These are phyloP conservation scores for Halcyon badia DNA, from an alignment of 2,797 vertebrate genomes.

Conservation along the genomic window DNA sequence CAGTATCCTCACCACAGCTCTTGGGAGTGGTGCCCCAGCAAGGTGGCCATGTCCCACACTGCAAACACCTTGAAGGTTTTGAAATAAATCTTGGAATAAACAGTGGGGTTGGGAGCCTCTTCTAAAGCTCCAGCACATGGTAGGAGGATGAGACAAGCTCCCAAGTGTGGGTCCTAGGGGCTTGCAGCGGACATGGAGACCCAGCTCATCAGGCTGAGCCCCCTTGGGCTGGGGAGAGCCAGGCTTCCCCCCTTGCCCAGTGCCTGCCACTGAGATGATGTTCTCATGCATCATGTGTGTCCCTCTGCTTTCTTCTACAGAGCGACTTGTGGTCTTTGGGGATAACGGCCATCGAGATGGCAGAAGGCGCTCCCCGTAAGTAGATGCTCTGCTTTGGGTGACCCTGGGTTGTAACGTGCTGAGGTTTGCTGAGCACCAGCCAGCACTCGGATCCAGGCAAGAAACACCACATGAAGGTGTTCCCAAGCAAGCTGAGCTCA, in stretches of 20 bases:
- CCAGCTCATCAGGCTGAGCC: background rate
- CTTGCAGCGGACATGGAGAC: background rate
- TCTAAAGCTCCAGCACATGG: background rate
- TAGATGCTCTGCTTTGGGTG: slow-evolving; percentile 45
- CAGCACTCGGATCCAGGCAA: accelerated
- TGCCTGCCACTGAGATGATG: accelerated
- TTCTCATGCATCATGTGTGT: accelerated
- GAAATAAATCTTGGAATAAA: background rate
- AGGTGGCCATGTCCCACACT: background rate
- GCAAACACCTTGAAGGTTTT: background rate
- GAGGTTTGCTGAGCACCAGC: background rate
- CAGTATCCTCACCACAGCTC: background rate
- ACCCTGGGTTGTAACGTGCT: background rate
- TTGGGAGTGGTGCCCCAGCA: accelerated
- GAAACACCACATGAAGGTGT: background rate
- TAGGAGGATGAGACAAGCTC: background rate
- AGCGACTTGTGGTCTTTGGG: slow-evolving; percentile 97
- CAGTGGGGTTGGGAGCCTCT: background rate
- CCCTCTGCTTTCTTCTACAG: slow-evolving; percentile 80
- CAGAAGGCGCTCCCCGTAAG: slow-evolving; percentile 97
- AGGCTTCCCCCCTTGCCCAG: accelerated
- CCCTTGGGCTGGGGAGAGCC: background rate
- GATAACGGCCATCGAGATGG: slow-evolving; percentile 98
- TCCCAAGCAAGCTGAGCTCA: background rate
- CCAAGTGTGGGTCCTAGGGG: background rate